A percentile compares a stretch with the other conserved stretches of the same genome.
phyloP scores from a whole-genome alignment of 2,888 invertebrate genomes.

The Cheilosia variabilis region DNA sequence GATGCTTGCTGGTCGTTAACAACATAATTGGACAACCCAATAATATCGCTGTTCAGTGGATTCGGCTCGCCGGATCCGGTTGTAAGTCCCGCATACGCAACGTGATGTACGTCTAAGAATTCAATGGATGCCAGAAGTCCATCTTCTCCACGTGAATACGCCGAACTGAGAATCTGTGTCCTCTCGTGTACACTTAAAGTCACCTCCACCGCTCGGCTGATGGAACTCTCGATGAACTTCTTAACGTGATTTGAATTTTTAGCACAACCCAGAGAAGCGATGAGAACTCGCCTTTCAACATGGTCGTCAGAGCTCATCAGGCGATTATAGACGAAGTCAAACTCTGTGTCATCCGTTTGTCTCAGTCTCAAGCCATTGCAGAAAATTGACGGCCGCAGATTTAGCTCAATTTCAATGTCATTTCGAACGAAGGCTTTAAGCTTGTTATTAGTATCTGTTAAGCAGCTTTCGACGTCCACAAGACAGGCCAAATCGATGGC shows the following conservation, averaged over 20 bases:
- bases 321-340: constrained; percentile 86
- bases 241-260: constrained; percentile 84
- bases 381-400: constrained; percentile 80
- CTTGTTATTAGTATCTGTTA: constrained; percentile 79
- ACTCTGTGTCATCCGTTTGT: constrained; percentile 84
- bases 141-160: constrained; percentile 79
- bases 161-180: constrained; percentile 78
- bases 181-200: constrained; percentile 79
- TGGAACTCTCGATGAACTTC: constrained; percentile 84
- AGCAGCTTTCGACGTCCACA: constrained; percentile 79
- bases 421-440: constrained; percentile 77
- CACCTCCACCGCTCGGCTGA: constrained; percentile 72
- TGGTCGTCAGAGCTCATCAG: constrained; percentile 85
- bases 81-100: constrained; percentile 78
- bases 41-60: constrained; percentile 79
- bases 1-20: constrained; percentile 78
- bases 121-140: constrained; percentile 85
- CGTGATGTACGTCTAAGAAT: constrained; percentile 84
- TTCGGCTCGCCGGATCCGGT: constrained; percentile 78
- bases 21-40: constrained; percentile 78
- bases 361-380: constrained; percentile 82
- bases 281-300: constrained; percentile 86
- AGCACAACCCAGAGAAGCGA: constrained; percentile 88
- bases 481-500: constrained; percentile 81
- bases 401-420: constrained; percentile 79